Evolutionary conservation across 1,140 invertebrate species (phyloP), one percentile per base, ranked within the genome.

Genomic region (Cyphomyrmex costatus): DNA sequence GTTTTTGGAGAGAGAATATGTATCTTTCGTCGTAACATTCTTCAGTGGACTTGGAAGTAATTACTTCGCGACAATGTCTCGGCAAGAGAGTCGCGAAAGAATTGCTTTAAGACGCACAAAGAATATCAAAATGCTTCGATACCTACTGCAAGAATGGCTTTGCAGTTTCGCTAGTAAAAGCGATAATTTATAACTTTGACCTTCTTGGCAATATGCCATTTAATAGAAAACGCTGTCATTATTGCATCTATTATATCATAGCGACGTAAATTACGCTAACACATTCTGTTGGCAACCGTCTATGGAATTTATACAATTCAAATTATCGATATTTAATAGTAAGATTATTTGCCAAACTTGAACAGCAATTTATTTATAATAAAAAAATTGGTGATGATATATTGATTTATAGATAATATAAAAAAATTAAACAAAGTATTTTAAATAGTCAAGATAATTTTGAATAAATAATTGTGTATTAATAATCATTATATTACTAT

Each of bases 111-210:
- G 53, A 49, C 60, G 42, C 27, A 46, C 6, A 6, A 42, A 7
- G 46, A 58, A 56, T 76, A 87, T 58, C 24, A 76, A 84, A 53
- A 33, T 10, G 46, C 12, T 3, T 36, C 21, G 77, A 21, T 8
- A 36, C n/a, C n/a, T n/a, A n/a, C 16, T 12, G 24, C 27, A 36
- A 78, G 46, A 51, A 79, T 77, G 16, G n/a, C 12, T 14, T 12
- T 24, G 6, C 10, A 49, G 14, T 4, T 49, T 60, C 0, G 21
- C 6, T 2, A 56, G 30, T 19, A 58, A 30, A 68, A 27, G 56
- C 3, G 33, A 82, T 49, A 76, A 87, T 88, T 88, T 83, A 88
- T 68, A 76, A 76, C 36, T 74, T 46, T 51, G 86, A 88, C 78
- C 78, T 53, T 27, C 24, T 73, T 88, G 87, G 87, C 87, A 16